phyloP scores from a whole-genome alignment of 1,140 invertebrate species.

The Hylaeus anthracinus region DNA sequence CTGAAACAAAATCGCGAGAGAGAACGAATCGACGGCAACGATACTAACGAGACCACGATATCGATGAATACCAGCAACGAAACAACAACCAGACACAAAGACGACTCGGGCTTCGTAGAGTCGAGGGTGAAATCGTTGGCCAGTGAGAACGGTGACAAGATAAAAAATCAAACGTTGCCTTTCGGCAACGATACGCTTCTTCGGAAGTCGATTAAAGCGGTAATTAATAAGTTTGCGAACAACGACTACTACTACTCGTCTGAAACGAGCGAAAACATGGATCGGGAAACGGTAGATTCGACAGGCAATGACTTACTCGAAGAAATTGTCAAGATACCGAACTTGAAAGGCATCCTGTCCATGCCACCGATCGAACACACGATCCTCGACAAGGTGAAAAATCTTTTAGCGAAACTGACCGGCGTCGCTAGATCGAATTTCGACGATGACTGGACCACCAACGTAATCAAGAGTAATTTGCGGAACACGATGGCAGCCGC shows the following conservation, averaged over 20 bases:
- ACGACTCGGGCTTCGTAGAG: background rate
- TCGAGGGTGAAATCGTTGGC: background rate
- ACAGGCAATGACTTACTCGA: slow-evolving; percentile 52
- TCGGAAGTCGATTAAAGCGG: slow-evolving; percentile 63
- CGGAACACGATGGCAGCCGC: slow-evolving; percentile 36
- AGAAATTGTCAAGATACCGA: slow-evolving; percentile 63
- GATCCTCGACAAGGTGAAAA: slow-evolving; percentile 59
- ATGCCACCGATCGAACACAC: slow-evolving; percentile 64
- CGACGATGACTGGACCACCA: slow-evolving; percentile 18
- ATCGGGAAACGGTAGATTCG: slow-evolving; percentile 24
- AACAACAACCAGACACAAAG: background rate
- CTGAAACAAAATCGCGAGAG: no score
- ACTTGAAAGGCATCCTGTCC: slow-evolving; percentile 65
- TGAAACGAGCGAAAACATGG: slow-evolving; percentile 1
- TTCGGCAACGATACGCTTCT: slow-evolving; percentile 53
- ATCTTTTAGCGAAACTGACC: slow-evolving; percentile 45
- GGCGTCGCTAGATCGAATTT: slow-evolving; percentile 45
- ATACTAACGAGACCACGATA: background rate
- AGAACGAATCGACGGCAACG: no score
- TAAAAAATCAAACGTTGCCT: slow-evolving; percentile 25
- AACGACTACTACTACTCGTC: slow-evolving; percentile 11
- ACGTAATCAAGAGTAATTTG: slow-evolving; percentile 53
- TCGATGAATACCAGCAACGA: background rate
- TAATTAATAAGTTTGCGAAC: slow-evolving; percentile 67
- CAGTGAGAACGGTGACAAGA: background rate